Conservation (phyloP, 2,797 vertebrate genomes). For the Mus minutoides region DNA sequence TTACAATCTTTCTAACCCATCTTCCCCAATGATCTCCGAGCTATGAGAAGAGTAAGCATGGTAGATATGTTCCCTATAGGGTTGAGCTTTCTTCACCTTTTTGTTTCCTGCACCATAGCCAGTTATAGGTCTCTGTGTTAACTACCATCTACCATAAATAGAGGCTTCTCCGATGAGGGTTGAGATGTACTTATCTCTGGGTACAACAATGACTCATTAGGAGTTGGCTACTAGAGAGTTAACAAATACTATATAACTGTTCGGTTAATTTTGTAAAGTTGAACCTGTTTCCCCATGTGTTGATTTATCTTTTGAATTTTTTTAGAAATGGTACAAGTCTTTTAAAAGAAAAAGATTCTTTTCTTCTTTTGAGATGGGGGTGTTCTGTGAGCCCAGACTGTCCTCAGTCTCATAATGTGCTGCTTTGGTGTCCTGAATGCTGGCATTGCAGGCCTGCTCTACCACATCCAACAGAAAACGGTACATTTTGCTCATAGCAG, state of each 20-base stretch:
- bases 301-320: background rate
- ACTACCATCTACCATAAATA: background rate
- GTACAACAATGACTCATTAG: background rate
- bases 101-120: background rate
- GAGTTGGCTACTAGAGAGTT: background rate
- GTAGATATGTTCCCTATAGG: background rate
- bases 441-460: background rate
- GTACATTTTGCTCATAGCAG: background rate
- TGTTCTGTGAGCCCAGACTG: background rate
- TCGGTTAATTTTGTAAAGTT: slow-evolving; percentile 38
- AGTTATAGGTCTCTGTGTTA: background rate
- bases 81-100: background rate
- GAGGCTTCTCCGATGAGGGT: background rate
- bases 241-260: background rate
- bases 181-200: background rate
- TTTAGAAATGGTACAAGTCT: background rate
- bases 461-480: background rate
- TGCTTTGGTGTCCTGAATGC: background rate
- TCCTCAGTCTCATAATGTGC: background rate
- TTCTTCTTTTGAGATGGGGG: background rate
- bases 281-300: background rate
- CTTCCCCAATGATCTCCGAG: background rate
- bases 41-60: background rate
- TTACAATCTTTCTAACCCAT: background rate
- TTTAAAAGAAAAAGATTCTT: background rate